Evolutionary conservation across 2,888 invertebrate species (phyloP).

Genomic region (Drosophila bunnanda): DNA sequence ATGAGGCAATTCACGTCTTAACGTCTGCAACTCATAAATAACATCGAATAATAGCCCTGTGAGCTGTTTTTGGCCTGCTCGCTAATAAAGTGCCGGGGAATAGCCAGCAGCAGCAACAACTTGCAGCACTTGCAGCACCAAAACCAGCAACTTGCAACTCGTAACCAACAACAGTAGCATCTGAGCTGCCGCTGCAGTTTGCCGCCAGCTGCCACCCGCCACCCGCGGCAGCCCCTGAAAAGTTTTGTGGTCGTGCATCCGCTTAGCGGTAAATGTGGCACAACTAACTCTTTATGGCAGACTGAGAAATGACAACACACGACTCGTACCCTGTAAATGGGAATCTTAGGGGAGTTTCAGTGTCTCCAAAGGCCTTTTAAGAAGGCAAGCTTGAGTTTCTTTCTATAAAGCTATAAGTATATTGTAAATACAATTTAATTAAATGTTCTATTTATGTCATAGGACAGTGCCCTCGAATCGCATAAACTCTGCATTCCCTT

Average conservation of each 20-base stretch:
- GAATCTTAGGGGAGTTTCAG: neutral
- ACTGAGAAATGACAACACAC: neutral
- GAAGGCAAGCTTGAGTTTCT: neutral
- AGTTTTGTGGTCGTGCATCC: conserved; percentile 48
- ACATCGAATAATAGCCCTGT: conserved; percentile 63
- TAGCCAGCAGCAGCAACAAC: conserved; percentile 15
- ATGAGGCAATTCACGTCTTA: conserved; percentile 50
- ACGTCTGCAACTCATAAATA: conserved; percentile 70
- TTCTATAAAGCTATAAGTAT: too few relatives aligned
- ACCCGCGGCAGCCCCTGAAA: conserved; percentile 49
- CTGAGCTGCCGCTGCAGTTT: conserved; percentile 19
- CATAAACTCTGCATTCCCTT: neutral
- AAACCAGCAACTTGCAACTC: conserved; percentile 25
- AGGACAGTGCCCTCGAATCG: neutral
- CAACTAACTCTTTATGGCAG: conserved; percentile 46
- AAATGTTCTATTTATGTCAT: neutral
- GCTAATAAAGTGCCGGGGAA: conserved; percentile 64
- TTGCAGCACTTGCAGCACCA: conserved; percentile 33
- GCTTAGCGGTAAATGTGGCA: conserved; percentile 48
- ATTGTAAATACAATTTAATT: neutral
- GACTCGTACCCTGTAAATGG: conserved; percentile 16
- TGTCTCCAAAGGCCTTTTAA: too few relatives aligned
- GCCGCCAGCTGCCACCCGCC: conserved; percentile 20
- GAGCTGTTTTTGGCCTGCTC: conserved; percentile 4
- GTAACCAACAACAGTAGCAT: conserved; percentile 12